Evolutionary conservation across 2,888 invertebrate species (phyloP), one percentile per base, ranked within the genome.

Genomic region (Lepidochitona cinerea): DNA sequence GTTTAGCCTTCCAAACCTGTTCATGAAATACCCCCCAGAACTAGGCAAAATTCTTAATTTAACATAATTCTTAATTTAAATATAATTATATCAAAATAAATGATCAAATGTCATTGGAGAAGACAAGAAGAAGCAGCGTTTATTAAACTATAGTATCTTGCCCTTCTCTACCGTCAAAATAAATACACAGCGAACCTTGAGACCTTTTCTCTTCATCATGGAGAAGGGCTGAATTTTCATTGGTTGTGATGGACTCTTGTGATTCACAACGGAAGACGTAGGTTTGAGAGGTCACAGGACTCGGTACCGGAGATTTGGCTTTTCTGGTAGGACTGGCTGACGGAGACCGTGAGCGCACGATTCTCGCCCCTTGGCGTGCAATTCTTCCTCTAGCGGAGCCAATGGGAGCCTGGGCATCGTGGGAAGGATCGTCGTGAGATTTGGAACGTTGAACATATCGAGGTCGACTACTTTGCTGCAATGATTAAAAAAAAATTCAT

Each of bases 191-290:
- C 7, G 86, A 84, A 53, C 81, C 81, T 36, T 80, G 79, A 5
- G 86, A 85, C 59, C 79, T 76, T 32, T 81, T 79, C 65, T 84
- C 85, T 52, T 89, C 87, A 49, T 89, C 88, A 75, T 85, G 87
- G n/a, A 91, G 83, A 37, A 91, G 81, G 0, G 91, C 89, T 3
- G 89, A 85, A 52, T 68, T 94, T 93, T 33, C 95, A 93, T 86
- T 93, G 87, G 83, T 91, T 87, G 84, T 85, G 49, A 91, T 79
- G 0, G 91, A 91, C 72, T 91, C 91, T 3, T 85, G 88, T 54
- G 88, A 91, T 77, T 85, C 91, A 33, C 86, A 86, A 29, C 87
- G 85, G 59, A 85, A 83, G 35, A 88, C 87, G 82, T 87, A 90
- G 75, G 84, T 82, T 83, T 89, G 84, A 29, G 73, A 67, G 26